Conservation (phyloP, 2,113 vertebrate genomes). For the Nibea albiflora region DNA sequence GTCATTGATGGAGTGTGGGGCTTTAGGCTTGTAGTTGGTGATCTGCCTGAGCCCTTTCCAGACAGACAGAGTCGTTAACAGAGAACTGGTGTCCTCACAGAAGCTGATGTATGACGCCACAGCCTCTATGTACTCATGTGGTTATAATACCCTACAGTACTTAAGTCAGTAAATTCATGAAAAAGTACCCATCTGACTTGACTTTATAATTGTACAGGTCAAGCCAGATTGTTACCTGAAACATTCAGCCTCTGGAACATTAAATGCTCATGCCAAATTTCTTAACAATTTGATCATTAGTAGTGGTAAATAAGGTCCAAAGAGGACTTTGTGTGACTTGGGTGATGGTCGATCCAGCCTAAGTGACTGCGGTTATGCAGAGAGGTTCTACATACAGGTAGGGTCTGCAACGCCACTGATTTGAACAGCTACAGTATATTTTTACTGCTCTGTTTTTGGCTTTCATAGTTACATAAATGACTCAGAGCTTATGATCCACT, state of each 20-base stretch:
- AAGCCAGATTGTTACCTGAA: background rate
- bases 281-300: background rate
- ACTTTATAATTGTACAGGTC: too few relatives aligned
- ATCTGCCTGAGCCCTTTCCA: too few relatives aligned
- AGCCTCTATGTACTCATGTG: too few relatives aligned
- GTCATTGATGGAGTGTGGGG: too few relatives aligned
- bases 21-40: too few relatives aligned
- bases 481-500: background rate
- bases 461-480: conserved; percentile 1
- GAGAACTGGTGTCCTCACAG: too few relatives aligned
- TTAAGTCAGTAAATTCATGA: too few relatives aligned
- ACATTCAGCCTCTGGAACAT: background rate
- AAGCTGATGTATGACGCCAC: too few relatives aligned
- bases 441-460: background rate
- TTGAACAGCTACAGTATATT: background rate
- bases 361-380: background rate
- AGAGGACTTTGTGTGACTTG: background rate
- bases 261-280: background rate
- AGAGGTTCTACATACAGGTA: background rate
- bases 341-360: background rate
- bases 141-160: too few relatives aligned
- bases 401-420: background rate
- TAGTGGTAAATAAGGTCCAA: background rate
- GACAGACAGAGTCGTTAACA: too few relatives aligned
- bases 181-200: background rate